Base-by-base conservation (phyloP, 2,888 invertebrate genomes). In the Rotaria magnacalcarata region DNA sequence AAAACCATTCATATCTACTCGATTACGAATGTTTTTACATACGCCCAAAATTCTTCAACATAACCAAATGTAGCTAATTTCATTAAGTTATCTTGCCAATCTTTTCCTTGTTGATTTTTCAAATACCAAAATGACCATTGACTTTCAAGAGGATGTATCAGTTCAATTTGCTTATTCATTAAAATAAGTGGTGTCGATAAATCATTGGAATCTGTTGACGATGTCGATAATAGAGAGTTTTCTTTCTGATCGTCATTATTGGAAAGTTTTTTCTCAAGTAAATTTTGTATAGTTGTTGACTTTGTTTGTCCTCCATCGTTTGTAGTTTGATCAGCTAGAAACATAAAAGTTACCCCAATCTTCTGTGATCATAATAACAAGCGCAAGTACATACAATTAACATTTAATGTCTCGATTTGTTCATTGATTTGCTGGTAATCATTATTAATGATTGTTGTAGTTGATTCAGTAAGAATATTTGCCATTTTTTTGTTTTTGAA, bases 41-140 rank as follows among this genome's bases (percentile, higher is more conserved):
- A 80, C 80, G 80, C 80, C 80, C 80, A 80, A 80, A 80, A 80
- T 80, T 80, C 80, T 80, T 80, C 80, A 8, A 80, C 80, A 80
- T 43, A 80, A 47, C 47, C 47, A 47, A 80, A 80, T 47, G 80
- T 80, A 6, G 80, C 80, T n/a, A 80, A n/a, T 80, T 80, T 80
- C 80, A 80, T 80, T 47, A 80, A 47, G 47, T 80, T 80, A 41
- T 80, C 80, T 80, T 80, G 80, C 80, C 80, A 80, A 47, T 80
- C 47, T 80, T 80, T 80, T 47, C 47, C 47, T 80, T 43, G 47
- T 80, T 80, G 80, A 47, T 80, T 80, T 80, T 80, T 80, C 14
- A 80, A 43, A 47, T 80, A 80, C 80, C 80, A 80, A 80, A 80
- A 80, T 47, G 80, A 80, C 80, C 80, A 80, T 80, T 80, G 80